Base-by-base conservation (phyloP, 2,797 vertebrate genomes). In the Sebastes paucispinis region DNA sequence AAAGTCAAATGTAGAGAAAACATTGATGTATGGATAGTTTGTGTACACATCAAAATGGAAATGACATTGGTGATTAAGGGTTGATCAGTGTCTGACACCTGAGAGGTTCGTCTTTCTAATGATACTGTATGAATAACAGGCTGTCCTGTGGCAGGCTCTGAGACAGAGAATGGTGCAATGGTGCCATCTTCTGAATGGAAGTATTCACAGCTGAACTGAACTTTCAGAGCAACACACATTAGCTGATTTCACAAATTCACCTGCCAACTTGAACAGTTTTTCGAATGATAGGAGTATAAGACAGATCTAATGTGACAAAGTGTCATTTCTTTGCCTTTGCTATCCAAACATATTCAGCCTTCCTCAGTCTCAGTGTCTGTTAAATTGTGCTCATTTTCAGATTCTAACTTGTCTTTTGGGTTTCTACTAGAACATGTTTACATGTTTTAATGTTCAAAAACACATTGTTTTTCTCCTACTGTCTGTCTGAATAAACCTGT, bases 171-270 rank as follows among this genome's bases (percentile, higher is more conserved):
- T 0, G 25, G 69, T 18, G 32, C 65, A 54, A 75, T 72, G 77
- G 55, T 59, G 77, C 85, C 87, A 78, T 76, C 90, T 85, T 36
- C 60, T 91, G 87, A 55, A 7, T 25, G 2, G 0, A 24, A 29
- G 25, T 10, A 29, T n/a, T 25, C 65, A 80, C 10, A 10, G 69
- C 54, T 22, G 14, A n/a, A 20, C n/a, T 0, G 12, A 20, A 13
- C 20, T 18, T 8, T 24, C 39, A 43, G 39, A 6, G 8, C 31
- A 18, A n/a, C 29, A 12, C 55, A n/a, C 54, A 8, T 11, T 4
- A 25, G 55, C 14, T 59, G n/a, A 20, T 59, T 3, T 72, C 5
- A 50, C 25, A 57, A 11, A 66, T 50, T 20, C 3, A 57, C 11
- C 50, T 2, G 16, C 14, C 16, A 18, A 24, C 24, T 2, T n/a